Evolutionary conservation across 2,113 vertebrate species (phyloP).

Genomic region (Oryzias curvinotus): DNA sequence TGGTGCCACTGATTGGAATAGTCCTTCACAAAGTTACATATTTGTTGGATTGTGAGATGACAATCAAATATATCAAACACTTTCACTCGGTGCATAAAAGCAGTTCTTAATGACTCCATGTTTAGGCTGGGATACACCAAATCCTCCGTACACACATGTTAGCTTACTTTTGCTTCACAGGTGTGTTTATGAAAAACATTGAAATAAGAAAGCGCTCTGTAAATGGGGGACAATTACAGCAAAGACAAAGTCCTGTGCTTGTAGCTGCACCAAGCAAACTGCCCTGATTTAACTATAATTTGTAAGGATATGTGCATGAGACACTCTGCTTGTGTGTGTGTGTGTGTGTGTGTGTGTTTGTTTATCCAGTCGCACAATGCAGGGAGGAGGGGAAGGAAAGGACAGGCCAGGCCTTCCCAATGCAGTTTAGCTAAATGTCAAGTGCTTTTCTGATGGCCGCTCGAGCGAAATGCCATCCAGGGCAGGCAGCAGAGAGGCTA

Average conservation of each 20-base stretch:
- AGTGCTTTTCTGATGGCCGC: slow-evolving; percentile 24
- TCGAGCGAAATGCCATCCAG: slow-evolving; percentile 47
- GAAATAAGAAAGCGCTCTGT: slow-evolving; percentile 38
- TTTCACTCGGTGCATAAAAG: background rate
- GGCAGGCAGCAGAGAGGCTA: slow-evolving; percentile 13
- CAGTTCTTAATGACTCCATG: background rate
- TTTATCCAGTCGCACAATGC: slow-evolving; percentile 59
- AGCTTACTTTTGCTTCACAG: slow-evolving; percentile 51
- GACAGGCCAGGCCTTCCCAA: slow-evolving; percentile 51
- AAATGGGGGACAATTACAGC: slow-evolving; percentile 21
- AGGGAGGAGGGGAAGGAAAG: slow-evolving; percentile 61
- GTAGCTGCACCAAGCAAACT: slow-evolving; percentile 33
- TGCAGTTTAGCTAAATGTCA: slow-evolving; percentile 64
- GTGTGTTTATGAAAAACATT: slow-evolving; percentile 51
- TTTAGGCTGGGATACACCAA: background rate
- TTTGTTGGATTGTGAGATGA: slow-evolving; percentile 6
- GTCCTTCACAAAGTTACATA: background rate
- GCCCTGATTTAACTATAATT: slow-evolving; percentile 32
- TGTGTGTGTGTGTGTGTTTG: slow-evolving; percentile 26
- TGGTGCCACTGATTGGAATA: background rate
- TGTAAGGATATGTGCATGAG: slow-evolving; percentile 23
- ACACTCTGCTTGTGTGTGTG: slow-evolving; percentile 20
- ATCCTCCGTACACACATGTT: slow-evolving; percentile 28
- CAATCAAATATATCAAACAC: slow-evolving; percentile 11
- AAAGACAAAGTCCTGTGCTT: slow-evolving; percentile 43